A percentile compares a stretch with the other conserved stretches of the same genome.
These are phyloP conservation scores for Elysia crispata DNA, from an alignment of 2,888 invertebrate genomes.

Conservation along the genomic window DNA sequence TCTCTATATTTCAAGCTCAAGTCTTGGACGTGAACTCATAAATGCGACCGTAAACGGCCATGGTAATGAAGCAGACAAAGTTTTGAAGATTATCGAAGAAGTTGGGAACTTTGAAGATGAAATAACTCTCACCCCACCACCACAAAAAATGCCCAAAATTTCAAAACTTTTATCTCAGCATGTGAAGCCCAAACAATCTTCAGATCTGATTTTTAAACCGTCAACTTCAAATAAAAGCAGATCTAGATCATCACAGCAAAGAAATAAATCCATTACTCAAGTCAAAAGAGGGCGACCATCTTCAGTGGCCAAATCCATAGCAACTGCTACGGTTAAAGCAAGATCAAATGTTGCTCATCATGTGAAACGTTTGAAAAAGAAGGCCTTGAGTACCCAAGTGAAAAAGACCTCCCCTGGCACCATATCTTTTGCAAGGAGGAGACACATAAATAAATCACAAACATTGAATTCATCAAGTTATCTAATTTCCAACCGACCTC, in stretches of 20 bases:
- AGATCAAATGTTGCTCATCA: constrained; percentile 7
- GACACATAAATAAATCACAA: constrained; percentile 6
- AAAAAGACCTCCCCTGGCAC: constrained; percentile 15
- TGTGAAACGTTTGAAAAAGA: constrained; percentile 40
- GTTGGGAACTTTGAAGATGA: constrained; percentile 63
- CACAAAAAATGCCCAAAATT: constrained; percentile 37
- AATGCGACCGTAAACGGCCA: constrained; percentile 59
- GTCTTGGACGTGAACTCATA: constrained; percentile 58
- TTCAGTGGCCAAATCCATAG: not conserved
- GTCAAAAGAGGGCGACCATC: constrained; percentile 41
- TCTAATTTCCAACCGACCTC: constrained; percentile 44
- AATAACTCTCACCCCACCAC: constrained; percentile 49
- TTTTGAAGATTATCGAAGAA: constrained; percentile 69
- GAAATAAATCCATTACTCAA: not conserved
- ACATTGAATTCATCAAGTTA: not conserved
- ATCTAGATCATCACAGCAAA: no score
- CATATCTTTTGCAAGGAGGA: constrained; percentile 29
- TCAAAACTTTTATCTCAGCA: constrained; percentile 12
- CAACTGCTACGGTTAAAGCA: not conserved
- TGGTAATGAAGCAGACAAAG: constrained; percentile 57
- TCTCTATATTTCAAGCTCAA: constrained; percentile 84
- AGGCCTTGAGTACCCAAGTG: constrained; percentile 24
- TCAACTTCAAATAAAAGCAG: no score
- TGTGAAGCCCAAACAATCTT: constrained; percentile 10
- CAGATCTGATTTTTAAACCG: no score